A percentile compares a stretch with the other conserved stretches of the same genome.
Evolutionary conservation across 2,113 vertebrate genomes (phyloP).

Genomic region (Colaptes auratus): DNA sequence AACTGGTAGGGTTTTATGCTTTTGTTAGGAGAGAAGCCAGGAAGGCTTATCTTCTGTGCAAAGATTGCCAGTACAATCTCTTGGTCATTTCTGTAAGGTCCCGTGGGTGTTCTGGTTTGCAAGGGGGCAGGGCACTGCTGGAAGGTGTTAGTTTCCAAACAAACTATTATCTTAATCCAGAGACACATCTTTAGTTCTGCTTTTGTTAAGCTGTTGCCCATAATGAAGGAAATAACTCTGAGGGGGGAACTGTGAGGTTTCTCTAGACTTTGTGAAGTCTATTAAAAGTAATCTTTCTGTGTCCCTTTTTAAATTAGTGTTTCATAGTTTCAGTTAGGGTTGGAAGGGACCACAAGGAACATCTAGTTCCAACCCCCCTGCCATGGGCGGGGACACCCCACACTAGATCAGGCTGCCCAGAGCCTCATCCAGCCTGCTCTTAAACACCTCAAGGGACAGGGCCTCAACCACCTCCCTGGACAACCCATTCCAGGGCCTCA

Average conservation of each 20-base stretch:
- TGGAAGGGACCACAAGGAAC: too few relatives aligned
- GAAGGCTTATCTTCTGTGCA: not conserved
- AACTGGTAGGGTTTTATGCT: not conserved
- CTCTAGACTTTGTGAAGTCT: not conserved
- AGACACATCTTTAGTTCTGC: not conserved
- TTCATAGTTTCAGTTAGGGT: too few relatives aligned
- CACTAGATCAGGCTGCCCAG: too few relatives aligned
- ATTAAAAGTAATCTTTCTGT: not conserved
- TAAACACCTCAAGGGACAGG: too few relatives aligned
- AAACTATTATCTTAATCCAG: not conserved
- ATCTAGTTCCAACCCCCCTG: too few relatives aligned
- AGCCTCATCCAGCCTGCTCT: too few relatives aligned
- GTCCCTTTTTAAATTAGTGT: not conserved
- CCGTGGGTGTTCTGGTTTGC: accelerated
- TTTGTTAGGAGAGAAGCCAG: accelerated
- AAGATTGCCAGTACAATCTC: not conserved
- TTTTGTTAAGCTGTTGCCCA: not conserved
- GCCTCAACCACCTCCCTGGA: too few relatives aligned
- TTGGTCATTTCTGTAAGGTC: not conserved
- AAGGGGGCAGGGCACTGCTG: not conserved
- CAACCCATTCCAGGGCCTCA: too few relatives aligned
- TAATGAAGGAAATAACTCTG: not conserved
- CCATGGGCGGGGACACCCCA: too few relatives aligned
- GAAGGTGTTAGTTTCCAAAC: not conserved
- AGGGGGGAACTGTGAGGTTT: not conserved